Conservation (phyloP, 2,888 invertebrate species). For the Tuberolachnus salignus region DNA sequence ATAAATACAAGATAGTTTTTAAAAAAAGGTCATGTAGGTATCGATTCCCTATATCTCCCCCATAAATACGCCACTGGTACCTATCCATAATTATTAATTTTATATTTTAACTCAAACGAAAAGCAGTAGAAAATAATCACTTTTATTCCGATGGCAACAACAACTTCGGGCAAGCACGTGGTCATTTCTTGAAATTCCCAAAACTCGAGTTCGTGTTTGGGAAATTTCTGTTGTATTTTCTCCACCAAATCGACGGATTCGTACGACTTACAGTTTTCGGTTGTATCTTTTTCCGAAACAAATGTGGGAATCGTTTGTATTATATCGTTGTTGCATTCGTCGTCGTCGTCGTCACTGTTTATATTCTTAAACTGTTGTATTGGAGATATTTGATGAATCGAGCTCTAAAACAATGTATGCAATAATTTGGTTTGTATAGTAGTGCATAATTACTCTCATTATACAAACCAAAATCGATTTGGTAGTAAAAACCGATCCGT, state of each 20-base stretch:
- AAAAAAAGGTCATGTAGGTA: no score
- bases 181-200: conserved; percentile 51
- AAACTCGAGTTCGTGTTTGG: conserved; percentile 51
- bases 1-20: no score
- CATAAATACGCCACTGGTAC: no score
- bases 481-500: conserved; percentile 41
- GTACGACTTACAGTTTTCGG: background rate
- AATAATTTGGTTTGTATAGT: background rate
- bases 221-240: conserved; percentile 49
- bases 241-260: conserved; percentile 33
- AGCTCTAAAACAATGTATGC: conserved; percentile 31
- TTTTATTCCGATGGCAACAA: conserved; percentile 46
- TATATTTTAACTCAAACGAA: no score
- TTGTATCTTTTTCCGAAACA: background rate
- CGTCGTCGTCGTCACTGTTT: conserved; percentile 17
- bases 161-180: conserved; percentile 49
- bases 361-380: conserved; percentile 40
- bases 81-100: no score
- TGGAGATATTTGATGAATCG: conserved; percentile 47
- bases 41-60: no score
- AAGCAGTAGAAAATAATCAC: conserved; percentile 34
- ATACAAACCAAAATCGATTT: conserved; percentile 44
- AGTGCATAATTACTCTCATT: background rate
- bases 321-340: background rate
- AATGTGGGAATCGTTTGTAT: background rate